Percentiles rank a stretch among this genome's conserved stretches.
Evolutionary conservation across 2,888 invertebrate genomes (phyloP).

Genomic region (Pseudoips prasinana): DNA sequence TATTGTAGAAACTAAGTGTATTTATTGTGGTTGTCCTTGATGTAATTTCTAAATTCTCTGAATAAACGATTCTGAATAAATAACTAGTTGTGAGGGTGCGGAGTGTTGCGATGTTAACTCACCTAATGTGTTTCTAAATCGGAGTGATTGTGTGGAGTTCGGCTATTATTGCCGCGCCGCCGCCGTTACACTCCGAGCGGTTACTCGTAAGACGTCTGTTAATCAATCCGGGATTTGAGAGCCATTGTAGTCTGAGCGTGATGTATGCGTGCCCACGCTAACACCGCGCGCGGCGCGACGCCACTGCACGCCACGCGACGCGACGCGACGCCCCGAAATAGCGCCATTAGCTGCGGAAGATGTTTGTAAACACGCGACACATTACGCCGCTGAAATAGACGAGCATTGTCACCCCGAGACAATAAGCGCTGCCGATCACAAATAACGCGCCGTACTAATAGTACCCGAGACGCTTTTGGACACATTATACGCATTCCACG

Average conservation of each 20-base stretch:
- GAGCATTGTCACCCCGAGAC: constrained; percentile 36
- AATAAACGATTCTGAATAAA: constrained; percentile 13
- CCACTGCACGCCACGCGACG: constrained; percentile 21
- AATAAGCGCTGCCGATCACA: constrained; percentile 27
- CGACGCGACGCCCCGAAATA: constrained; percentile 43
- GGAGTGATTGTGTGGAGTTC: constrained; percentile 28
- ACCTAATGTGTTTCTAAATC: constrained; percentile 38
- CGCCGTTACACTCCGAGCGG: constrained; percentile 11
- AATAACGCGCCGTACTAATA: constrained; percentile 26
- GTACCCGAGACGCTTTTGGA: constrained; percentile 31
- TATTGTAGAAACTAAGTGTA: no score
- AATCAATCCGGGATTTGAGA: constrained; percentile 42
- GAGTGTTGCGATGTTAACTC: constrained; percentile 20
- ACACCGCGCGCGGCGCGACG: constrained; percentile 11
- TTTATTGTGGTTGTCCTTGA: no score
- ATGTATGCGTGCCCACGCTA: constrained; percentile 12
- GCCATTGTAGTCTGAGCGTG: constrained; percentile 10
- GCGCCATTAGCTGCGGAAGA: constrained; percentile 58
- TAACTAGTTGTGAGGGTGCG: constrained; percentile 8
- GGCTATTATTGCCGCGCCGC: constrained; percentile 25
- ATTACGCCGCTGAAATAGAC: constrained; percentile 37
- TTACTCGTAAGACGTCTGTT: constrained; percentile 45
- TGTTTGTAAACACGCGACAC: constrained; percentile 64
- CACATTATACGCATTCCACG: constrained; percentile 50
- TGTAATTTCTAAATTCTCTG: no score